phyloP scores from a whole-genome alignment of 2,113 vertebrate species.

The Oryzias celebensis region DNA sequence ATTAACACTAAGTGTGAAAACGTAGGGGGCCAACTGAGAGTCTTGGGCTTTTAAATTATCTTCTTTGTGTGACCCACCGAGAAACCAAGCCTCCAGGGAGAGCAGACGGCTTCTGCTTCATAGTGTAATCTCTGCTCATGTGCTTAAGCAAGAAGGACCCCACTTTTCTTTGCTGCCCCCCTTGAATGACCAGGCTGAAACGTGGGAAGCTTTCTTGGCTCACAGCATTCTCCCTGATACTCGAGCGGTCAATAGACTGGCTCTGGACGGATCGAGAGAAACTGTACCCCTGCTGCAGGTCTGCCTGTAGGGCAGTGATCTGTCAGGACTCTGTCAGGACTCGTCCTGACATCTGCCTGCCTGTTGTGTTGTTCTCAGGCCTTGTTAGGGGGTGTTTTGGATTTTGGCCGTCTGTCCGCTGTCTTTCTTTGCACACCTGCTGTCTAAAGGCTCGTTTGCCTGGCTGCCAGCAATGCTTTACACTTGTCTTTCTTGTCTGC shows the following conservation, averaged over 20 bases:
- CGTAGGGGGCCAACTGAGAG: slow-evolving; percentile 23
- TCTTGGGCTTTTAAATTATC: slow-evolving; percentile 54
- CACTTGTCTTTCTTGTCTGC: neutral
- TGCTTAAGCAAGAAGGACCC: slow-evolving; percentile 38
- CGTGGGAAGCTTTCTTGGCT: slow-evolving; percentile 52
- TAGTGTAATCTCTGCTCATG: slow-evolving; percentile 54
- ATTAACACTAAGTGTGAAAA: slow-evolving; percentile 53
- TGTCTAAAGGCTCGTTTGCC: neutral
- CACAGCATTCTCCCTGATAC: slow-evolving; percentile 35
- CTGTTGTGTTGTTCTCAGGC: neutral
- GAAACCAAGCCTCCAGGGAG: slow-evolving; percentile 44
- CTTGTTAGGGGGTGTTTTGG: neutral
- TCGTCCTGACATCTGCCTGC: slow-evolving; percentile 4
- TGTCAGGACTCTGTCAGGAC: neutral
- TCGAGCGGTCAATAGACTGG: slow-evolving; percentile 29
- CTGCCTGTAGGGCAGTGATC: slow-evolving; percentile 23
- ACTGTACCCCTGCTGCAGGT: neutral
- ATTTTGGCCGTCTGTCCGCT: neutral
- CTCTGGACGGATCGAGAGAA: slow-evolving; percentile 18
- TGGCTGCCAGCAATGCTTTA: neutral
- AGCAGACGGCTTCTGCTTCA: slow-evolving; percentile 48
- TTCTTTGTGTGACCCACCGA: slow-evolving; percentile 43
- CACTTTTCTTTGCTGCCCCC: slow-evolving; percentile 18
- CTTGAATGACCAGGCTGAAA: slow-evolving; percentile 32
- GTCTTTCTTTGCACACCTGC: neutral